Base-by-base conservation (phyloP, 1,140 invertebrate species). In the Papilio aristodemus region DNA sequence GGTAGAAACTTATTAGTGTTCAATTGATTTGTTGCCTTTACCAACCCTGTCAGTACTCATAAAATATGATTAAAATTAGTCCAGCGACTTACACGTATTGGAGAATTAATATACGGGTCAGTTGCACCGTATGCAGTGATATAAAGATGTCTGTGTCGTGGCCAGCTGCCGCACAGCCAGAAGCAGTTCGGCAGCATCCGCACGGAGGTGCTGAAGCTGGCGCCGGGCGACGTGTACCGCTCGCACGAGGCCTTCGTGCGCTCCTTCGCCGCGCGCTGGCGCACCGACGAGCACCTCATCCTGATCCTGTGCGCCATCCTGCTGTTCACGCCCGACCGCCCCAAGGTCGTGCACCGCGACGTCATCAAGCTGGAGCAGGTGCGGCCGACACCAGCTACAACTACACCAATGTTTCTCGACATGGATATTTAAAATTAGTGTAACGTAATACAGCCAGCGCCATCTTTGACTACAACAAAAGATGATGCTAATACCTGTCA, bases 281-380 rank as follows among this genome's bases (percentile, higher is more conserved):
- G 96, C 17, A 92, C 92, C 22, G 97, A 99, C 91, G 96, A 97
- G 83, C 95, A 97, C 83, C 95, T 98, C 25, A 97, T 98, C 86
- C 93, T 98, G 10, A 95, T 98, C 69, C 92, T 99, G 79, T 96
- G 96, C 83, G 96, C 97, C 64, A 98, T 99, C 76, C 93, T 97
- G 57, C 91, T 98, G 11, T 98, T 98, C 85, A 95, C 95, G 32
- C 96, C 97, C 0, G 94, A 97, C 71, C 91, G 97, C 68, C 92
- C 95, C 4, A 94, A 94, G 78, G 94, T 98, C 8, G 94, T 96
- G 67, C 96, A 98, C 87, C 93, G 94, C 38, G 96, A 97, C 83
- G 95, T 96, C 19, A 96, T 99, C 69, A 95, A 95, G 89, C 90
- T 97, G 58, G 97, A 98, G 89, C 97, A 98, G 78, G 78, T 75